These are phyloP conservation scores for Actinia tenebrosa DNA, from an alignment of 64 coral and sea anemone species.

Conservation along the genomic window DNA sequence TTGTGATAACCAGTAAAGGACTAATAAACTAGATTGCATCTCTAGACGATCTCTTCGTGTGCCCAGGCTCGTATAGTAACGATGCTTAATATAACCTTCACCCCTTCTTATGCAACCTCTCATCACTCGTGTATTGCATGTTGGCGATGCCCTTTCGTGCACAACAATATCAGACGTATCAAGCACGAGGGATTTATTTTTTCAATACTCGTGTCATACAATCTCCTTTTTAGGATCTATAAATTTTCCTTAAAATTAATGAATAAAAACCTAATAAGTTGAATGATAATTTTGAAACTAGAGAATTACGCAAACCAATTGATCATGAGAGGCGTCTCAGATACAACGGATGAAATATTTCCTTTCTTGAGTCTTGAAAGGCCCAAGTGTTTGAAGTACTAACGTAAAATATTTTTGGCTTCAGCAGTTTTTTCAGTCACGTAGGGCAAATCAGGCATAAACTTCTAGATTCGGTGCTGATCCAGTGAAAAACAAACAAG, in stretches of 20 bases:
- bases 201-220: not conserved
- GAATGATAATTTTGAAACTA: too few relatives aligned
- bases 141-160: not conserved
- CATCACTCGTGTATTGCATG: too few relatives aligned
- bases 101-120: too few relatives aligned
- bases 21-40: too few relatives aligned
- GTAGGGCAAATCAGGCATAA: not conserved
- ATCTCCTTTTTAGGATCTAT: not conserved
- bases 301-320: not conserved
- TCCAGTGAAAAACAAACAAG: not conserved
- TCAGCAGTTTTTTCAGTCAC: not conserved
- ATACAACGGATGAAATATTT: not conserved
- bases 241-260: not conserved
- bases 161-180: too few relatives aligned
- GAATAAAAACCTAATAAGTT: too few relatives aligned
- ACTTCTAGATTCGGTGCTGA: not conserved
- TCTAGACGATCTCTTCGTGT: too few relatives aligned
- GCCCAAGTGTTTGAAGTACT: not conserved
- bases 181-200: not conserved
- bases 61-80: too few relatives aligned
- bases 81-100: too few relatives aligned
- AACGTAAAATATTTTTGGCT: not conserved
- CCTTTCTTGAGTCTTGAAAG: not conserved
- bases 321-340: not conserved
- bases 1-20: too few relatives aligned